Base-by-base conservation (phyloP, 2,888 invertebrate genomes). In the Drosophila tripunctata region DNA sequence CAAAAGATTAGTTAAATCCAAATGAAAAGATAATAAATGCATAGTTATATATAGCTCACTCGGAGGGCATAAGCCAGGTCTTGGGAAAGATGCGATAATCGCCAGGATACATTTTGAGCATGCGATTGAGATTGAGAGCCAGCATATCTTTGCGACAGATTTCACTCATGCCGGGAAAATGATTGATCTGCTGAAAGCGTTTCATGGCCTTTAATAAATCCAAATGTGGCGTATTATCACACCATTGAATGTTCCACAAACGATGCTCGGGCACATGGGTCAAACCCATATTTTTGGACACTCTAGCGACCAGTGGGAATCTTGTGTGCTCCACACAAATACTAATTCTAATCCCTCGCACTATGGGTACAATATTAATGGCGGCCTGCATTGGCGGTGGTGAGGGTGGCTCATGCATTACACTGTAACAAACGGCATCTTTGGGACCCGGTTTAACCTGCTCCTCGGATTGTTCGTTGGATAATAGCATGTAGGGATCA, bases 51-150 rank as follows among this genome's bases (percentile, higher is more conserved):
- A 24, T 2, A 24, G 2, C 94, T 93, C 92, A 96, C 96, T 97
- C 97, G 14, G 97, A 96, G 21, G 98, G 98, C 78, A 98, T 93
- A 89, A 97, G 96, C 97, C 98, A 98, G 8, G 97, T 96, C 92
- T 96, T 96, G 0, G 98, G 98, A 89, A 97, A 98, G 89, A 97
- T 96, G 87, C 95, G 96, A 91, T 97, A 98, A 69, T 97, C 97
- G 81, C 95, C 95, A 0, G 97, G 97, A 90, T 96, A 98, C 60
- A 96, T 92, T 91, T 96, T 95, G 58, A 95, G 93, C 97, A 98
- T 97, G 74, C 97, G 93, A 90, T 96, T 97, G 65, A 98, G 93
- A 91, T 98, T 98, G 62, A 97, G 93, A 1, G 97, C 97, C 22
- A 98, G 92, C 52, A 97, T 92, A 92, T 98, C 98, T 91, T 98